These are phyloP conservation scores for Axis porcinus DNA, from an alignment of 2,113 vertebrate species.

Conservation along the genomic window DNA sequence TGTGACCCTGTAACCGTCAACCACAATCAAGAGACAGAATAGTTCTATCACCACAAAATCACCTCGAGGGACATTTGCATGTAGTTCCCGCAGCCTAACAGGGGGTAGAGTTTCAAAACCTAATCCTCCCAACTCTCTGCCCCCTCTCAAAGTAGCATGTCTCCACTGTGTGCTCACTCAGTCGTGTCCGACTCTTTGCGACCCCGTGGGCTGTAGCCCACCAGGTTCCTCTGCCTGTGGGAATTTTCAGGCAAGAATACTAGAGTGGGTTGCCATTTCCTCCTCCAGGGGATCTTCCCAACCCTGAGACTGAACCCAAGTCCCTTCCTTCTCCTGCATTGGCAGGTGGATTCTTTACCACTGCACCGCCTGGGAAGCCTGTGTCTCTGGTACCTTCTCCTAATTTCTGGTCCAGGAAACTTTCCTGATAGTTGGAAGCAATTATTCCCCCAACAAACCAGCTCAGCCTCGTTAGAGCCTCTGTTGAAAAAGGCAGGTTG, in stretches of 20 bases:
- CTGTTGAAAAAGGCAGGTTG: slow-evolving; percentile 57
- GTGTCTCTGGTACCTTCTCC: not conserved
- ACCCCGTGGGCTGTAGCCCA: not conserved
- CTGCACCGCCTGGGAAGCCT: not conserved
- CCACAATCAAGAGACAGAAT: not conserved
- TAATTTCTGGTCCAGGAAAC: not conserved
- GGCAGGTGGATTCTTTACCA: not conserved
- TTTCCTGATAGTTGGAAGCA: slow-evolving; percentile 37
- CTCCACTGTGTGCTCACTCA: not conserved
- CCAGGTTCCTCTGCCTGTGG: not conserved
- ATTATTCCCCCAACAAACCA: slow-evolving; percentile 4
- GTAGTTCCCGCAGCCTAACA: not conserved
- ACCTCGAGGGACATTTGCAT: not conserved
- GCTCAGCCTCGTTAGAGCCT: slow-evolving; percentile 35
- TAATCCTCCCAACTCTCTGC: not conserved
- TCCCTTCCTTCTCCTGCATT: not conserved
- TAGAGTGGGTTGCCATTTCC: not conserved
- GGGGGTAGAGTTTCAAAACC: not conserved
- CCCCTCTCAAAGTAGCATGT: too few species aligned
- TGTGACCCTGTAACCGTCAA: not conserved
- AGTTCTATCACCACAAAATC: not conserved
- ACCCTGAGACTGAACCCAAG: not conserved
- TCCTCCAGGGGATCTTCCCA: not conserved
- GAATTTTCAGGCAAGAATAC: not conserved
- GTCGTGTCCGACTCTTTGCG: fast-evolving